phyloP scores from a whole-genome alignment of 2,113 vertebrate genomes.

The Planiliza haematocheilus region DNA sequence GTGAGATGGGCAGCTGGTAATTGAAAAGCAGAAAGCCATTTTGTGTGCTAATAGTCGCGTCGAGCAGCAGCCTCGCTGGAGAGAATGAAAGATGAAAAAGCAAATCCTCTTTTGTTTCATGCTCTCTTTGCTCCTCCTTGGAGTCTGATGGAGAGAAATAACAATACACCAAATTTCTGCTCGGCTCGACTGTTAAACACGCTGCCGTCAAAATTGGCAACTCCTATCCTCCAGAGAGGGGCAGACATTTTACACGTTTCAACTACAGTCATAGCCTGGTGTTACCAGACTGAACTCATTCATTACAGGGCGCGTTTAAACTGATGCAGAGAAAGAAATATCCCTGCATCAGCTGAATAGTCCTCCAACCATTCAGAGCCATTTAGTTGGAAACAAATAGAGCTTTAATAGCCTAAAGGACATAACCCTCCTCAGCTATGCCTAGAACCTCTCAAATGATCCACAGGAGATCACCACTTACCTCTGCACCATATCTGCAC shows the following conservation, averaged over 20 bases:
- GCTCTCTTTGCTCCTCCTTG: not conserved
- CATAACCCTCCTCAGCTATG: too few relatives aligned
- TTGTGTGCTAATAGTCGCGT: not conserved
- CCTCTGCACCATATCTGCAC: too few relatives aligned
- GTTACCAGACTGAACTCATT: too few relatives aligned
- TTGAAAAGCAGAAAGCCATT: slow-evolving; percentile 33
- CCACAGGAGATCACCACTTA: too few relatives aligned
- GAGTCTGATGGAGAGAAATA: not conserved
- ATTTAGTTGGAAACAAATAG: too few relatives aligned
- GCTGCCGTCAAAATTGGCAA: not conserved
- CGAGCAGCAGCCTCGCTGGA: not conserved
- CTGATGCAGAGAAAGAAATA: too few relatives aligned
- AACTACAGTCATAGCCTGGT: too few relatives aligned
- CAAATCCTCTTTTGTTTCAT: not conserved
- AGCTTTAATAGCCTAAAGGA: too few relatives aligned
- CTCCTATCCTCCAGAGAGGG: not conserved
- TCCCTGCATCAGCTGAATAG: too few relatives aligned
- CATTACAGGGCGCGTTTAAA: too few relatives aligned
- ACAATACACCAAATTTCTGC: not conserved
- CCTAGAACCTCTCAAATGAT: too few relatives aligned
- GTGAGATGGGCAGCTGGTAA: slow-evolving; percentile 1
- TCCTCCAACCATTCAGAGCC: too few relatives aligned
- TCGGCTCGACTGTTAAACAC: not conserved
- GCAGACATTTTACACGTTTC: not conserved
- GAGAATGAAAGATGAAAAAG: not conserved